Evolutionary conservation across 2,797 vertebrate genomes (phyloP), one percentile per base, ranked within the genome.

Genomic region (Remorina albescens): DNA sequence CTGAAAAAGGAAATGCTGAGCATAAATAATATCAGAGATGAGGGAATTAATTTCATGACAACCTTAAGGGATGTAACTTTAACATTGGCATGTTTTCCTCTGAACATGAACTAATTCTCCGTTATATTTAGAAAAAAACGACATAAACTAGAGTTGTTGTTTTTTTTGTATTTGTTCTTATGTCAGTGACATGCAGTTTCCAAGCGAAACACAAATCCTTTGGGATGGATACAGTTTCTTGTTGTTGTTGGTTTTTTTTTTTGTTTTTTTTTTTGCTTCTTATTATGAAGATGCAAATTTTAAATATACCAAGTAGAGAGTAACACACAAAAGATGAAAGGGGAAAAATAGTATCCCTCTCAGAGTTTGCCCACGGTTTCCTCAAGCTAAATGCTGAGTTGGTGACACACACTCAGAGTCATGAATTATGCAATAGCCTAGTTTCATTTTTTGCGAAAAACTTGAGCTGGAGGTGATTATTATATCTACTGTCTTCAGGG

Each of bases 391-490:
- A 92, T 79, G 77, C 90, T 90, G 89, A 90, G 83, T 83, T 75
- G 72, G 88, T 91, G 91, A 89, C 92, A 89, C 84, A 83, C 78
- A 67, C 85, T 81, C 70, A 21, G 56, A 80, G 57, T 79, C 72
- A 82, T 93, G 83, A 89, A 91, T 92, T 87, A 92, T 93, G 91
- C 86, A 93, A 39, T 51, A 90, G 88, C 89, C 90, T 91, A 90
- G 79, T 90, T 93, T 89, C 67, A 76, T 88, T 86, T n/a, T 86
- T 90, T 78, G 47, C n/a, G 5, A 69, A 81, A 82, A 86, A 81
- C 80, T 87, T 85, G 67, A 70, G 58, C 82, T 83, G 72, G 80
- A 80, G 84, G 88, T 91, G 92, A 92, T 92, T 90, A 93, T 93
- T 92, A 88, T 87, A 92, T 89, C 88, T 80, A 86, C 83, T 88